phyloP scores from a whole-genome alignment of 2,797 vertebrate genomes.

The Coranthus polyacanthus region DNA sequence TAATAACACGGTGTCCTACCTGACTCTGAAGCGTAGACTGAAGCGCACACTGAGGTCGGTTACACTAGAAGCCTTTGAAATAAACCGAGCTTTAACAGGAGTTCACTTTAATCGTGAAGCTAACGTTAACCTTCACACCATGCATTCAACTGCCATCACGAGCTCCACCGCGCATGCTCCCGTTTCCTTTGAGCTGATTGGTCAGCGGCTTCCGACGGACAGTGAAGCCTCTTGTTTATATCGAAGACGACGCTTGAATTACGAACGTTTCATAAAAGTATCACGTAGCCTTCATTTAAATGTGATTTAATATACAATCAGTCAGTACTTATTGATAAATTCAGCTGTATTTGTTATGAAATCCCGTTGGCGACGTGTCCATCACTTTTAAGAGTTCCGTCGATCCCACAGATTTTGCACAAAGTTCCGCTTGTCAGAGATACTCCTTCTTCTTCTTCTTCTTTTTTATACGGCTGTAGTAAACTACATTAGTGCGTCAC shows the following conservation, averaged over 20 bases:
- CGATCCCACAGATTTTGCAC: background rate
- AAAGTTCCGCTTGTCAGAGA: slow-evolving; percentile 43
- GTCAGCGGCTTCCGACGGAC: background rate
- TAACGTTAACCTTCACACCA: slow-evolving; percentile 51
- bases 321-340: rapidly evolving
- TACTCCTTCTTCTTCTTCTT: background rate
- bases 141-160: background rate
- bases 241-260: rapidly evolving
- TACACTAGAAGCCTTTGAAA: rapidly evolving
- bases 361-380: slow-evolving; percentile 2
- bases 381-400: slow-evolving; percentile 1
- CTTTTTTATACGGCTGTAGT: background rate
- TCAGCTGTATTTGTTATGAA: background rate
- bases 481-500: too few species aligned
- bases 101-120: background rate
- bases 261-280: background rate
- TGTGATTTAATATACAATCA: too few species aligned
- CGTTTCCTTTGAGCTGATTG: slow-evolving; percentile 25
- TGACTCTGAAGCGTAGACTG: background rate
- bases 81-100: rapidly evolving
- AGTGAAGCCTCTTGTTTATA: background rate
- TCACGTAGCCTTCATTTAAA: rapidly evolving
- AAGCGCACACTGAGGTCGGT: background rate
- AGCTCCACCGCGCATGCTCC: slow-evolving; percentile 4
- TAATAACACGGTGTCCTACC: slow-evolving; percentile 18